phyloP scores from a whole-genome alignment of 2,113 vertebrate species.

The Tupaia chinensis region DNA sequence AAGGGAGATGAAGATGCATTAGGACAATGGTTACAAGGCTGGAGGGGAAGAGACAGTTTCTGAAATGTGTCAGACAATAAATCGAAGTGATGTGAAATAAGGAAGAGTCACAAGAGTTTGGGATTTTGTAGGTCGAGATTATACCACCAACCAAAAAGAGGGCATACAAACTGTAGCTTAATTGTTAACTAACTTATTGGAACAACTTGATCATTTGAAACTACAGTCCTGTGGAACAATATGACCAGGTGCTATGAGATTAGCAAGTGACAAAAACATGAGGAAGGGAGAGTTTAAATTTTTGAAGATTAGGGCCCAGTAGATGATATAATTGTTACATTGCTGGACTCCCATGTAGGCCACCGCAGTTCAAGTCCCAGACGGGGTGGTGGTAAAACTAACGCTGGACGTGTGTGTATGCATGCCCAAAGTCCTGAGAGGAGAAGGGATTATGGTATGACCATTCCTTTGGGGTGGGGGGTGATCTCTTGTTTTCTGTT shows the following conservation, averaged over 20 bases:
- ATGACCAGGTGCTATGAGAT: neutral
- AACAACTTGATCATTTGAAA: neutral
- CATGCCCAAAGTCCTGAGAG: too few species aligned
- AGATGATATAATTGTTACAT: too few species aligned
- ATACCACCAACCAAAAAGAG: neutral
- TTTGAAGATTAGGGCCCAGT: neutral
- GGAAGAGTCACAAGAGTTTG: neutral
- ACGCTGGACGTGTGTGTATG: too few species aligned
- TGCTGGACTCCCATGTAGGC: too few species aligned
- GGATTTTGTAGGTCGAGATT: neutral
- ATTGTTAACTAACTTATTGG: neutral
- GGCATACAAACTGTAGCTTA: neutral
- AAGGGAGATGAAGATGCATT: neutral
- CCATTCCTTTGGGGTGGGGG: too few species aligned
- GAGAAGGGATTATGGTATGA: too few species aligned
- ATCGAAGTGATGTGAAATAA: neutral
- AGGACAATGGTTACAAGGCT: neutral
- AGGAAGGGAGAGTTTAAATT: neutral
- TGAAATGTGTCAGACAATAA: neutral
- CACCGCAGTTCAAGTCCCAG: too few species aligned
- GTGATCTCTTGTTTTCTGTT: too few species aligned
- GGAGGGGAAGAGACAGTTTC: neutral
- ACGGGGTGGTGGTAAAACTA: too few species aligned
- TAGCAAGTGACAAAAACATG: neutral
- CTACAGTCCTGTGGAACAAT: neutral